Conservation (phyloP, 2,113 vertebrate genomes). For the Chaetops frenatus region DNA sequence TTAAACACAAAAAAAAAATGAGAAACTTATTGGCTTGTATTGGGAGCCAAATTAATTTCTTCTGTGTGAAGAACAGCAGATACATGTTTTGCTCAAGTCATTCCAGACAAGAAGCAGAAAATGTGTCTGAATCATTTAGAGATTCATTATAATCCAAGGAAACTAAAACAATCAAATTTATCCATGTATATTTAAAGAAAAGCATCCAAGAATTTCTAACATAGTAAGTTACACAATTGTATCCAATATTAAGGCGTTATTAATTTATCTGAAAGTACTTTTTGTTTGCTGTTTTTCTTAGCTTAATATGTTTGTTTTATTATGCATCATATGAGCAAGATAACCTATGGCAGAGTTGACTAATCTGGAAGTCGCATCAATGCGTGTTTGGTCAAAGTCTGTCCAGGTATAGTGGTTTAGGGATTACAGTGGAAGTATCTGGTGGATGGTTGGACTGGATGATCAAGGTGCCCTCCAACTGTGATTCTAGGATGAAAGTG, state of each 20-base stretch:
- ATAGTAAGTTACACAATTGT: not conserved
- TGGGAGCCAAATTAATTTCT: not conserved
- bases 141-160: not conserved
- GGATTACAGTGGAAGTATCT: not conserved
- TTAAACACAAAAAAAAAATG: not conserved
- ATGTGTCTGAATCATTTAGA: not conserved
- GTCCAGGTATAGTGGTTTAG: not conserved
- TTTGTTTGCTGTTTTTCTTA: not conserved
- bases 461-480: not conserved
- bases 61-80: not conserved
- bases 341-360: not conserved
- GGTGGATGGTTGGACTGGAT: no score
- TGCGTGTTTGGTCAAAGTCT: fast-evolving
- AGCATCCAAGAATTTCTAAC: not conserved
- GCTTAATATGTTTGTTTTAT: not conserved
- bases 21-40: not conserved
- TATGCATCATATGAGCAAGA: not conserved
- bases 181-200: not conserved
- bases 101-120: not conserved
- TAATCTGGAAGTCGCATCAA: not conserved
- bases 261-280: not conserved
- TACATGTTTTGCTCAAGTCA: not conserved
- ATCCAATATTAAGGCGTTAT: not conserved
- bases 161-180: not conserved
- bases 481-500: not conserved